Percentiles rank a stretch among this genome's conserved stretches.
These are phyloP conservation scores for Sylvia atricapilla DNA, from an alignment of 2,113 vertebrate genomes.

Conservation along the genomic window DNA sequence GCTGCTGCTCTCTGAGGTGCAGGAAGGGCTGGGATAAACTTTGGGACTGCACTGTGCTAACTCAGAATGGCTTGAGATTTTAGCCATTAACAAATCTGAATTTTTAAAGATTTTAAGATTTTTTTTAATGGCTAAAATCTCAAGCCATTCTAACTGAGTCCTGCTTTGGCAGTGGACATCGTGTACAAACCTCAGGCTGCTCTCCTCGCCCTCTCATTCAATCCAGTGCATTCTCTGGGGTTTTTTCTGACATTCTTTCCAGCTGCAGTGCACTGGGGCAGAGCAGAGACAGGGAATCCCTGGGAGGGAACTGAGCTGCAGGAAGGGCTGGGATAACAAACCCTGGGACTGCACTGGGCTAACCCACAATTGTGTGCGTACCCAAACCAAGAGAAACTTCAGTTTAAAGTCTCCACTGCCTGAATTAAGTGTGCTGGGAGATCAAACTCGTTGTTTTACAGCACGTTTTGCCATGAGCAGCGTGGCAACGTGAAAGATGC, in stretches of 20 bases:
- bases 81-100: too few relatives aligned
- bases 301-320: not conserved
- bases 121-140: too few relatives aligned
- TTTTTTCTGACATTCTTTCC: not conserved
- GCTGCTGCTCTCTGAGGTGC: too few relatives aligned
- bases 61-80: too few relatives aligned
- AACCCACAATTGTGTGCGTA: too few relatives aligned
- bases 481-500: slow-evolving; percentile 66
- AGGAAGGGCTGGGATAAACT: too few relatives aligned
- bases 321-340: too few relatives aligned
- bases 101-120: too few relatives aligned
- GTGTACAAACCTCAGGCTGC: not conserved
- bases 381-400: slow-evolving; percentile 36
- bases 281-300: not conserved
- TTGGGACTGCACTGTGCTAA: too few relatives aligned
- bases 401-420: slow-evolving; percentile 22
- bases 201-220: not conserved
- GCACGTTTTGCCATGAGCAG: slow-evolving; percentile 52
- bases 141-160: not conserved
- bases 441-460: slow-evolving; percentile 66
- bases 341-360: too few relatives aligned
- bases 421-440: slow-evolving; percentile 50
- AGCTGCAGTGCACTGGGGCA: not conserved
- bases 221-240: too few relatives aligned
- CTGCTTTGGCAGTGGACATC: not conserved